Conservation (phyloP, 2,113 vertebrate species). For the Tragelaphus imberbis region DNA sequence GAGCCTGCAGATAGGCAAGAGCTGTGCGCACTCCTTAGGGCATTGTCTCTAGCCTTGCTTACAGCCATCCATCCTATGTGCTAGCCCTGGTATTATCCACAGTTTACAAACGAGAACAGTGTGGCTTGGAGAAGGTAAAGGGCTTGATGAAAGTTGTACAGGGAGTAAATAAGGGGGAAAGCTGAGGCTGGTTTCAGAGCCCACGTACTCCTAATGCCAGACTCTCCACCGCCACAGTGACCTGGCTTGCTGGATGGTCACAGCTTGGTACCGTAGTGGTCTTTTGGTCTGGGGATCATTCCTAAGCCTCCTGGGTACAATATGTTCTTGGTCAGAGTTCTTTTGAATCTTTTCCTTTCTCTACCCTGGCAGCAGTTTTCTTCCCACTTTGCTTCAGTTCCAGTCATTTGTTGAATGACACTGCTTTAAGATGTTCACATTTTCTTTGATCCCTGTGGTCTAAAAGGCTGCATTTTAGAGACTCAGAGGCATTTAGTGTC, state of each 20-base stretch:
- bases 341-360: neutral
- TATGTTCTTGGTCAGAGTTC: neutral
- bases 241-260: neutral
- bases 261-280: neutral
- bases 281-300: neutral
- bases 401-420: neutral
- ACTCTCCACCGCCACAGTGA: accelerated
- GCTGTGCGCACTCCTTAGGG: no score
- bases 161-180: neutral
- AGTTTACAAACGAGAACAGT: neutral
- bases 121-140: neutral
- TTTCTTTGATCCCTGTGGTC: neutral
- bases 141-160: neutral
- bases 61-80: no score
- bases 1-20: accelerated
- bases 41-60: no score
- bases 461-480: neutral
- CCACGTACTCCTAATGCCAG: neutral
- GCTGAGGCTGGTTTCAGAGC: neutral
- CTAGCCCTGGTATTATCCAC: neutral
- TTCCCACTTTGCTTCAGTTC: neutral
- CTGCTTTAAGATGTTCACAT: neutral
- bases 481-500: neutral
- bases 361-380: neutral
- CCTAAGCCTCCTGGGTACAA: neutral